Evolutionary conservation across 1,140 invertebrate species (phyloP).

Genomic region (Xylocopa sonorina): DNA sequence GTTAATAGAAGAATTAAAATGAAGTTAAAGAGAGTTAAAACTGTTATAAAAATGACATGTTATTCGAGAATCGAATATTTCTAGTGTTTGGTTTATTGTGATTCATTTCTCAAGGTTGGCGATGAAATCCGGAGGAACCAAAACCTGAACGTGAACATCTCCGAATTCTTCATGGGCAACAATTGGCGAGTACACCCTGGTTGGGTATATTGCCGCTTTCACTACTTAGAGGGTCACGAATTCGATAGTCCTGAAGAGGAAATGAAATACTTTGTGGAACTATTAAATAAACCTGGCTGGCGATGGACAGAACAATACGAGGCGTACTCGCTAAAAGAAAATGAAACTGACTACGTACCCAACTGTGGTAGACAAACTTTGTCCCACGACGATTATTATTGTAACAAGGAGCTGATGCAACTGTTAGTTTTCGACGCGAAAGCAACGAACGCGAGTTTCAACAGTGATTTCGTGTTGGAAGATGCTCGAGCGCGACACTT

Average conservation of each 20-base stretch:
- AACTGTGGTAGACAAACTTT: constrained; percentile 85
- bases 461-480: constrained; percentile 83
- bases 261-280: constrained; percentile 87
- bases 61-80: not conserved
- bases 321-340: constrained; percentile 48
- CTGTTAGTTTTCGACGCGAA: constrained; percentile 94
- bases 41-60: too few relatives aligned
- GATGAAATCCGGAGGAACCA: constrained; percentile 87
- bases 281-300: constrained; percentile 83
- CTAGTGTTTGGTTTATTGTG: not conserved
- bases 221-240: constrained; percentile 89
- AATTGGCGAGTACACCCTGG: constrained; percentile 94
- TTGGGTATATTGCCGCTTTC: constrained; percentile 95
- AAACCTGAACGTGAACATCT: constrained; percentile 86
- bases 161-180: constrained; percentile 85
- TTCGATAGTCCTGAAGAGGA: constrained; percentile 88
- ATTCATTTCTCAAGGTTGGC: constrained; percentile 79
- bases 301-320: constrained; percentile 84
- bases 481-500: constrained; percentile 80
- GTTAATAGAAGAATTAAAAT: too few relatives aligned
- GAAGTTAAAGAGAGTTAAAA: too few relatives aligned
- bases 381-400: constrained; percentile 89
- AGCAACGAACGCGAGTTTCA: constrained; percentile 88
- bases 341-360: constrained; percentile 27
- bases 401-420: constrained; percentile 92